Conservation (phyloP, 2,113 vertebrate genomes). For the Romanogobio albipinnatus region DNA sequence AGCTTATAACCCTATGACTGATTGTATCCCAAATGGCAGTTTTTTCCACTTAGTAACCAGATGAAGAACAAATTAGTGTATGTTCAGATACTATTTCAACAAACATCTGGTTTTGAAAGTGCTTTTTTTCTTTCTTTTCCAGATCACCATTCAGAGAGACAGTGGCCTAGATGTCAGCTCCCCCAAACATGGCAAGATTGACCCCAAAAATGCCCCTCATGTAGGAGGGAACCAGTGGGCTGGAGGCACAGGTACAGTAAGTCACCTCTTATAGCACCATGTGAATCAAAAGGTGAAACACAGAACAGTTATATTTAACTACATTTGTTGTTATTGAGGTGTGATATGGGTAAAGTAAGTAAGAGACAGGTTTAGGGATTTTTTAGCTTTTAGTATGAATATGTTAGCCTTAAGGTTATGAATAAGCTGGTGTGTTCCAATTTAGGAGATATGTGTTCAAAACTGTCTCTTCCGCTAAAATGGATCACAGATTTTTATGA, state of each 20-base stretch:
- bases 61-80: background rate
- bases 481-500: too few relatives aligned
- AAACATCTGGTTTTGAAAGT: background rate
- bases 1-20: background rate
- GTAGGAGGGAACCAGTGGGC: constrained; percentile 96
- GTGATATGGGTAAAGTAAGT: too few relatives aligned
- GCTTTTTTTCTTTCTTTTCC: constrained; percentile 48
- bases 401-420: too few relatives aligned
- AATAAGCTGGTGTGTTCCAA: too few relatives aligned
- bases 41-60: background rate
- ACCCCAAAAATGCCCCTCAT: constrained; percentile 85
- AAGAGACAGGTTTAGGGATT: too few relatives aligned
- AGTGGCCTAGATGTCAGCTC: constrained; percentile 88
- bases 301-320: background rate
- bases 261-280: constrained; percentile 7
- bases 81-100: background rate
- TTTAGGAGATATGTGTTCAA: too few relatives aligned
- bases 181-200: constrained; percentile 92
- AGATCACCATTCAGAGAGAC: constrained; percentile 93
- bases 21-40: background rate
- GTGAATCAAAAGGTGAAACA: background rate
- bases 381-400: too few relatives aligned
- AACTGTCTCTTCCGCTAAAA: too few relatives aligned
- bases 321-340: too few relatives aligned
- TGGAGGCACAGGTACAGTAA: constrained; percentile 88